Percentiles rank a stretch among this genome's conserved stretches.
Conservation (phyloP, 1,140 invertebrate species). For the Neoseiulus cucumeris region DNA sequence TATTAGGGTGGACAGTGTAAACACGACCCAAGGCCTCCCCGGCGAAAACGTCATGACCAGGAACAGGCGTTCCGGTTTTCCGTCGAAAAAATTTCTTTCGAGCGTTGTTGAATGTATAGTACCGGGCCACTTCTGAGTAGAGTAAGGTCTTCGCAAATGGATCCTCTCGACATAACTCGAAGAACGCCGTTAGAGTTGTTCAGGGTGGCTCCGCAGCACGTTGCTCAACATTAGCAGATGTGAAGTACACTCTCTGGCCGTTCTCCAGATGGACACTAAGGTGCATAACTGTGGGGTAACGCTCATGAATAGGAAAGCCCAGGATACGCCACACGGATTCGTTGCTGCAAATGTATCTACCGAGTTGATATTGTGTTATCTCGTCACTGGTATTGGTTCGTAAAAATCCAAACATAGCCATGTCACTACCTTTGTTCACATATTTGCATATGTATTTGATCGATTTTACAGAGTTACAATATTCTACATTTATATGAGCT, state of each 20-base stretch:
- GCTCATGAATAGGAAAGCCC: conserved; percentile 20
- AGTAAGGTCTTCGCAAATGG: conserved; percentile 23
- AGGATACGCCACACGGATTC: conserved; percentile 20
- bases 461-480: conserved; percentile 15
- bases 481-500: conserved; percentile 21
- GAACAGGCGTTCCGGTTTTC: conserved; percentile 14
- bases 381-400: conserved; percentile 20
- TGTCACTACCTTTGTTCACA: conserved; percentile 20
- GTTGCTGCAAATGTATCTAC: conserved; percentile 19
- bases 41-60: background rate
- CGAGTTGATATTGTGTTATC: conserved; percentile 16
- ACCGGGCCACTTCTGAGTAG: conserved; percentile 22
- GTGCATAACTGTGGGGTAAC: conserved; percentile 20
- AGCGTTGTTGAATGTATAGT: conserved; percentile 25
- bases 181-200: conserved; percentile 28
- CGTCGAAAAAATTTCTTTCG: conserved; percentile 16
- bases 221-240: conserved; percentile 14
- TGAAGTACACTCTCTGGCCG: conserved; percentile 28
- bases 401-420: conserved; percentile 16
- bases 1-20: conserved; percentile 8
- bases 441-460: conserved; percentile 15
- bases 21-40: background rate
- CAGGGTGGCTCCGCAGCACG: conserved; percentile 11
- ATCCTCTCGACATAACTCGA: conserved; percentile 24
- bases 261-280: conserved; percentile 27